phyloP scores from a whole-genome alignment of 2,888 invertebrate species.

The Aphodius granarius region DNA sequence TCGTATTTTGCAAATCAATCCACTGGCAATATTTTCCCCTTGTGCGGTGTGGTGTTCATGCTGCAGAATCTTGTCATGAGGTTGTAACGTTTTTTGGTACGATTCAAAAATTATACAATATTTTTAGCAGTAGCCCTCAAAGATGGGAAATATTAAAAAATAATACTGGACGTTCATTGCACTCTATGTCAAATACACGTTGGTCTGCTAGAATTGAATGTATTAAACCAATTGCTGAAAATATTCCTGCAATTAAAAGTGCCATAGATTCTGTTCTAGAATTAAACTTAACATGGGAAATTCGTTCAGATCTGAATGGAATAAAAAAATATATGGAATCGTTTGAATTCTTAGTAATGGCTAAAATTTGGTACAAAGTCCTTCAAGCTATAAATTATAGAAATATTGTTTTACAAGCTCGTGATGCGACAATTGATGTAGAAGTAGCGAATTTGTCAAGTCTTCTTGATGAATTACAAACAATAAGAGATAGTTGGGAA shows the following conservation, averaged over 20 bases:
- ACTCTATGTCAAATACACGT: constrained; percentile 14
- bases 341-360: background rate
- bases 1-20: background rate
- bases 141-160: constrained; percentile 2
- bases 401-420: background rate
- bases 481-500: background rate
- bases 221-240: background rate
- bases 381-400: background rate
- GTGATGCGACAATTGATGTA: background rate
- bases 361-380: background rate
- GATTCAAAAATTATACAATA: background rate
- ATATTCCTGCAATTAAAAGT: background rate
- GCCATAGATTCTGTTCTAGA: background rate
- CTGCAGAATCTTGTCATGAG: background rate
- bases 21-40: background rate
- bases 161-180: constrained; percentile 14
- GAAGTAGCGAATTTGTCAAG: background rate
- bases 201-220: background rate
- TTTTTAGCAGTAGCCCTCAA: background rate
- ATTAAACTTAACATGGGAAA: background rate
- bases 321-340: background rate
- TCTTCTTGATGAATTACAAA: background rate
- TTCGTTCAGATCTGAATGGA: background rate
- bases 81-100: background rate
- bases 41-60: background rate